These are phyloP conservation scores for Sandelia bainsii DNA, from an alignment of 2,797 vertebrate genomes.

Conservation along the genomic window DNA sequence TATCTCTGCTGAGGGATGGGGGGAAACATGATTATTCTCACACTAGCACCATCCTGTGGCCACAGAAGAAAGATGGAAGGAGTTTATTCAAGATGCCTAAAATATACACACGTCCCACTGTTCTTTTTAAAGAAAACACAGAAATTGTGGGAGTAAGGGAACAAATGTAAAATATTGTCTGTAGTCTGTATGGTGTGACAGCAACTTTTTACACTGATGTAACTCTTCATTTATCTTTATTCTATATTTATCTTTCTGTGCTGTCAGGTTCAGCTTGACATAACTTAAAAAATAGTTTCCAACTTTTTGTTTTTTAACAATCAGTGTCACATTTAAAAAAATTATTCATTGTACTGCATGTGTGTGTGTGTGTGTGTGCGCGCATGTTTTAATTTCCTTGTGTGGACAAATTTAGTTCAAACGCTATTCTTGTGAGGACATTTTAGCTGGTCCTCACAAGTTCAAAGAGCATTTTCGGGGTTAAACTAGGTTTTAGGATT, in stretches of 20 bases:
- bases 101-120: background rate
- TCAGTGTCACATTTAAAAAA: constrained; percentile 6
- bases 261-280: background rate
- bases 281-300: background rate
- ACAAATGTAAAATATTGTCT: background rate
- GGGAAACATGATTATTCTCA: constrained; percentile 57
- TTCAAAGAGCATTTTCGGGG: too few relatives aligned
- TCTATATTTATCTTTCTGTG: background rate
- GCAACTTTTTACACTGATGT: background rate
- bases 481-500: too few relatives aligned
- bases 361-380: constrained; percentile 5
- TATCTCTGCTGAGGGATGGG: constrained; percentile 37
- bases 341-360: background rate
- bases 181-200: background rate
- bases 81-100: constrained; percentile 10
- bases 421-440: too few relatives aligned
- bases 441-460: too few relatives aligned
- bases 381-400: too few relatives aligned
- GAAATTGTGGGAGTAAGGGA: too few relatives aligned
- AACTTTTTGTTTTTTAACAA: background rate
- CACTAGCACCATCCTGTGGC: constrained; percentile 83
- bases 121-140: too few relatives aligned
- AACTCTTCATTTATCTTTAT: background rate
- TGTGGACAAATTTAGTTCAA: too few relatives aligned
- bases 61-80: constrained; percentile 30